Conservation (phyloP, 1,140 invertebrate species). For the Panonychus citri region DNA sequence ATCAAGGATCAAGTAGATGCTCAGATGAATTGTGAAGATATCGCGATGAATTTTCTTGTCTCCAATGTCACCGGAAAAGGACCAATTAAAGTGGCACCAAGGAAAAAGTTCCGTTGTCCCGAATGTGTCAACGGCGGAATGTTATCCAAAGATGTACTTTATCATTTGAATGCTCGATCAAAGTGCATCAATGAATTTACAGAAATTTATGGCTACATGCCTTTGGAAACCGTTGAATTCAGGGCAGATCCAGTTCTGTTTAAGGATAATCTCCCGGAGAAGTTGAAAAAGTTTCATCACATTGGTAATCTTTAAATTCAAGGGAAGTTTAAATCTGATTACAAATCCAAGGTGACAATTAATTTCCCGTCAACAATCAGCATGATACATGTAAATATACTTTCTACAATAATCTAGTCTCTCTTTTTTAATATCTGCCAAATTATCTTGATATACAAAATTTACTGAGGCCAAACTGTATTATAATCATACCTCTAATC, state of each 20-base stretch:
- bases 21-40: constrained; percentile 84
- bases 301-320: constrained; percentile 71
- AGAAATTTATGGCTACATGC: constrained; percentile 60
- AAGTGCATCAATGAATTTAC: constrained; percentile 73
- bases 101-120: constrained; percentile 95
- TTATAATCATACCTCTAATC: no score
- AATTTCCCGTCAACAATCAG: no score
- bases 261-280: constrained; percentile 61
- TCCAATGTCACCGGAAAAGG: constrained; percentile 69
- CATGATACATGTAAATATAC: no score
- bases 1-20: constrained; percentile 64
- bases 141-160: constrained; percentile 62
- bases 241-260: constrained; percentile 81
- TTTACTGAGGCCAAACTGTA: no score
- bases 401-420: no score
- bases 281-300: constrained; percentile 67
- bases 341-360: no score
- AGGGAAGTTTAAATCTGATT: no score
- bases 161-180: constrained; percentile 73
- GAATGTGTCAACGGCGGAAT: constrained; percentile 81
- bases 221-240: constrained; percentile 67
- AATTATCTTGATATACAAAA: no score
- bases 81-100: constrained; percentile 81
- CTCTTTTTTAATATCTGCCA: no score
- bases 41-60: constrained; percentile 81